Evolutionary conservation across 2,888 invertebrate genomes (phyloP).

Genomic region (Fragum fragum): DNA sequence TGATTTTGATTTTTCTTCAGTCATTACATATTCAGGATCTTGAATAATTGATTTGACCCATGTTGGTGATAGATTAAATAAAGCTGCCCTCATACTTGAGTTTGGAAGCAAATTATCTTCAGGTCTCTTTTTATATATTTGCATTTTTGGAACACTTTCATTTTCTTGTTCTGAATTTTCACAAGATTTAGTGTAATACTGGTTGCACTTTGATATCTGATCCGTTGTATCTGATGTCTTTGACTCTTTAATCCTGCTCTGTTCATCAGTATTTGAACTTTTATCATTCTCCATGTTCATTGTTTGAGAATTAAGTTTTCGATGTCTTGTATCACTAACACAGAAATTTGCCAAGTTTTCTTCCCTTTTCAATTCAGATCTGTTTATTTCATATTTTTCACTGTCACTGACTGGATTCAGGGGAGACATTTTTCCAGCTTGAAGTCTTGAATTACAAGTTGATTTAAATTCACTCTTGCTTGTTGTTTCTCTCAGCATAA

Average conservation of each 20-base stretch:
- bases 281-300: neutral
- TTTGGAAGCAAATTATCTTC: slow-evolving; percentile 43
- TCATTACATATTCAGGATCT: slow-evolving; percentile 69
- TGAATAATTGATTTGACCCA: slow-evolving; percentile 67
- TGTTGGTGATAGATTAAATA: slow-evolving; percentile 54
- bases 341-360: neutral
- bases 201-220: neutral
- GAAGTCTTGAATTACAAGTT: neutral
- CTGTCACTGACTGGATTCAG: neutral
- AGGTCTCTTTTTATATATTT: slow-evolving; percentile 48
- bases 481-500: neutral
- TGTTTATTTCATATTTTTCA: neutral
- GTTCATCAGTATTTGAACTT: neutral
- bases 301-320: slow-evolving; percentile 20
- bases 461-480: neutral
- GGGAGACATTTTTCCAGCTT: slow-evolving; percentile 7
- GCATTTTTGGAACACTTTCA: slow-evolving; percentile 16
- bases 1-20: slow-evolving; percentile 39
- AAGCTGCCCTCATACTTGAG: slow-evolving; percentile 41
- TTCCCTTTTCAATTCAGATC: slow-evolving; percentile 3
- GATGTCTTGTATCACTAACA: neutral
- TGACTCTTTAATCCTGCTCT: no score
- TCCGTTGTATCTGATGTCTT: no score
- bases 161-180: neutral
- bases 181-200: neutral